phyloP scores from a whole-genome alignment of 23 tunicate genomes.

The Aplidium turbinatum region DNA sequence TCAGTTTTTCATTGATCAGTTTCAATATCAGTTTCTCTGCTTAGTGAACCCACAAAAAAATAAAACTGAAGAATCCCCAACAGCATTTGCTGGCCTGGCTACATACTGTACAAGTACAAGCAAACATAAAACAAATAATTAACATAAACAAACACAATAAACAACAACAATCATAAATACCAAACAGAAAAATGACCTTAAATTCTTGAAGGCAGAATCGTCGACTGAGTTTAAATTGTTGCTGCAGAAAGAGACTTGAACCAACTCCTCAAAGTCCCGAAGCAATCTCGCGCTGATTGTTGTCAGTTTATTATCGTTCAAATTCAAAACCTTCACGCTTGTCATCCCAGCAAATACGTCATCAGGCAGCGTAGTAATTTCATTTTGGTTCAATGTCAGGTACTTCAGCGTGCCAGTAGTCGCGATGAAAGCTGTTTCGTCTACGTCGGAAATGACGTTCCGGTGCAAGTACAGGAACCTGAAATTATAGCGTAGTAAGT shows the following conservation, averaged over 20 bases:
- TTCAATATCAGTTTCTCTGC: too few species aligned
- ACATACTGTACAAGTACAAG: background rate
- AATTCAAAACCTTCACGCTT: slow-evolving; percentile 29
- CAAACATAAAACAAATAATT: too few species aligned
- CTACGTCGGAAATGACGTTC: slow-evolving; percentile 42
- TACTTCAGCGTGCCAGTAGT: slow-evolving; percentile 3
- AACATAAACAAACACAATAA: too few species aligned
- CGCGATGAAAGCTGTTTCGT: slow-evolving; percentile 28
- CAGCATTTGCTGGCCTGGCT: too few species aligned
- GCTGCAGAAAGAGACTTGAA: slow-evolving; percentile 34
- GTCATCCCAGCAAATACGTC: slow-evolving; percentile 27
- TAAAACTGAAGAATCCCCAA: too few species aligned
- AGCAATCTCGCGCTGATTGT: background rate
- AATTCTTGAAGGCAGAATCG: background rate
- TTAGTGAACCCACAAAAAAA: too few species aligned
- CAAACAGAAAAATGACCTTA: slow-evolving; percentile 34
- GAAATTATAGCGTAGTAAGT: too few species aligned
- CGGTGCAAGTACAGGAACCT: slow-evolving; percentile 48
- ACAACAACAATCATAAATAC: too few species aligned
- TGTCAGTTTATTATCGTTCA: slow-evolving; percentile 24
- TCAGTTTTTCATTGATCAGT: too few species aligned
- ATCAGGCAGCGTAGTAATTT: slow-evolving; percentile 7
- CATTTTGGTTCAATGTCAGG: slow-evolving; percentile 28
- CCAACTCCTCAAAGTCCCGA: background rate
- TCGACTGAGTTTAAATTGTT: slow-evolving; percentile 35